Percentiles rank a stretch among this genome's conserved stretches.
Evolutionary conservation across 2,113 vertebrate species (phyloP).

Genomic region (Neolamprologus sp.): DNA sequence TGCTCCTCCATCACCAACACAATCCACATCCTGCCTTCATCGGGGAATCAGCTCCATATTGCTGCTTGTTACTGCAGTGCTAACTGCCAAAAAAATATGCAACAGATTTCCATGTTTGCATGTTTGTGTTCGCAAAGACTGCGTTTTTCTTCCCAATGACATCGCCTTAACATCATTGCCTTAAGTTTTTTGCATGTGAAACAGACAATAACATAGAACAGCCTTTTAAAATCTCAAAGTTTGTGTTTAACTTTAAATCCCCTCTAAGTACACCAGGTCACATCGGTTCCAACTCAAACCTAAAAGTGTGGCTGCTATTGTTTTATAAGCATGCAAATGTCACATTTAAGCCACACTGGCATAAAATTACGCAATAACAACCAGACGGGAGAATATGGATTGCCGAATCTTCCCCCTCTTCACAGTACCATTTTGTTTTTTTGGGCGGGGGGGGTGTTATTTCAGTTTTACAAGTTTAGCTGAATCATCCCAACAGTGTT

Average conservation of each 20-base stretch:
- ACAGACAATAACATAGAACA: not conserved
- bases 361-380: not conserved
- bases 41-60: not conserved
- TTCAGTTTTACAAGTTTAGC: not conserved
- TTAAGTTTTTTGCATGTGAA: not conserved
- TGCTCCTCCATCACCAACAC: not conserved
- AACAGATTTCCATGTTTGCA: not conserved
- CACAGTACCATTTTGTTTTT: not conserved
- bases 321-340: not conserved
- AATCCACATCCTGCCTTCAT: not conserved
- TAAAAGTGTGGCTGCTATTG: not conserved
- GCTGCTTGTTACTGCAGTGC: not conserved
- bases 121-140: not conserved
- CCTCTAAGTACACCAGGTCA: not conserved
- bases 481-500: not conserved
- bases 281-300: not conserved
- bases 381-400: not conserved
- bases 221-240: not conserved
- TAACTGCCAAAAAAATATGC: not conserved
- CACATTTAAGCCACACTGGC: not conserved
- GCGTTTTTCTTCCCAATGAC: not conserved
- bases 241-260: not conserved
- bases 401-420: not conserved
- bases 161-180: not conserved
- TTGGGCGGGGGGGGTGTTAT: not conserved